phyloP scores from a whole-genome alignment of 2,797 vertebrate genomes.

The Ambastaia sidthimunki region DNA sequence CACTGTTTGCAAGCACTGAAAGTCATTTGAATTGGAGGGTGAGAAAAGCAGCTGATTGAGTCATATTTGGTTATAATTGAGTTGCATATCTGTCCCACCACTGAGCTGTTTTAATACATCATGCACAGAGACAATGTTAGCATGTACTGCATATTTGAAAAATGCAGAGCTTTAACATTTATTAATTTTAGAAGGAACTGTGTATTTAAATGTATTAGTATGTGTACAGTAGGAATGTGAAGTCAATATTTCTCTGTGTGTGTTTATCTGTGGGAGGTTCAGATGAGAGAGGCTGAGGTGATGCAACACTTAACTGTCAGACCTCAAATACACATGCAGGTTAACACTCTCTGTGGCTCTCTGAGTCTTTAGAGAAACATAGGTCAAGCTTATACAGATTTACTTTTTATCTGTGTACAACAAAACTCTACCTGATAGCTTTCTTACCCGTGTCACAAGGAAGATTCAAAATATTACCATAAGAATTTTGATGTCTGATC shows the following conservation, averaged over 20 bases:
- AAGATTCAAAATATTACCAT: background rate
- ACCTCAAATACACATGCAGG: background rate
- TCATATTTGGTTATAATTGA: background rate
- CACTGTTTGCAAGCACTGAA: slow-evolving; percentile 54
- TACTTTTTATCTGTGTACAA: background rate
- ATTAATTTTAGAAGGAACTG: too few species aligned
- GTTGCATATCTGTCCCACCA: slow-evolving; percentile 14
- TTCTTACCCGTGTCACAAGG: background rate
- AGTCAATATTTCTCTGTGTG: background rate
- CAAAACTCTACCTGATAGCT: background rate
- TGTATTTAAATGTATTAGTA: too few species aligned
- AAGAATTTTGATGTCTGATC: background rate
- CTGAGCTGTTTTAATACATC: slow-evolving; percentile 10
- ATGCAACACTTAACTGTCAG: background rate
- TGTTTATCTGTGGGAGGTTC: background rate
- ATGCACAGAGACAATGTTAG: background rate
- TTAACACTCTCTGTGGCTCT: slow-evolving; percentile 51
- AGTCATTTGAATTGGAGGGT: slow-evolving; percentile 50
- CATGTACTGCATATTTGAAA: background rate
- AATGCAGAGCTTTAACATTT: background rate
- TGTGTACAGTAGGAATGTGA: background rate
- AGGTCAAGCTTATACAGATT: background rate
- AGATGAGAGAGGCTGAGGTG: slow-evolving; percentile 2
- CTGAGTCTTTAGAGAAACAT: background rate
- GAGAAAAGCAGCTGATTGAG: slow-evolving; percentile 8